Conservation (phyloP, 2,888 invertebrate genomes). For the Drosophila suboccidentalis region DNA sequence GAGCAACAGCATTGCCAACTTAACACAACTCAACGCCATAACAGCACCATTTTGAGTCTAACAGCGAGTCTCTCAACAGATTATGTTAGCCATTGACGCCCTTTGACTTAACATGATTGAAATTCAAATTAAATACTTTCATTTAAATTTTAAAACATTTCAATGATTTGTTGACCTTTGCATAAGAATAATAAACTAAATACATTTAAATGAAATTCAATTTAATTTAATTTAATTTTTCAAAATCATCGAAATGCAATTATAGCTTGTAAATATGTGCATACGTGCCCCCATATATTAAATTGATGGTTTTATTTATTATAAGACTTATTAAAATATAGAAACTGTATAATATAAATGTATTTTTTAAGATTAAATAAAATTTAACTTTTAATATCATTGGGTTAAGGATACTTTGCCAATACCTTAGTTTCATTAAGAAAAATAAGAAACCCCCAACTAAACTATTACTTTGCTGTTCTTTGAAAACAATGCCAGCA, state of each 20-base stretch:
- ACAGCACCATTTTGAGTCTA: conserved; percentile 37
- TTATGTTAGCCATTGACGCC: neutral
- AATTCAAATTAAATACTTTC: neutral
- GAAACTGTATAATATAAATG: too few species aligned
- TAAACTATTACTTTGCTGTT: neutral
- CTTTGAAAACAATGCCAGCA: neutral
- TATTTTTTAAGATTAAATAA: too few species aligned
- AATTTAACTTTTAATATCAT: too few species aligned
- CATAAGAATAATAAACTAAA: too few species aligned
- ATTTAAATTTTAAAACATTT: neutral
- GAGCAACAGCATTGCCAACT: conserved; percentile 11
- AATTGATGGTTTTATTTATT: too few species aligned
- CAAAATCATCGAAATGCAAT: too few species aligned
- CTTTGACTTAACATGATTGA: neutral
- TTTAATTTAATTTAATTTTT: neutral
- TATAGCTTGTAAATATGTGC: too few species aligned
- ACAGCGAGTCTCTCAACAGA: conserved; percentile 13
- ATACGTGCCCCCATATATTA: too few species aligned
- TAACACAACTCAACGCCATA: conserved; percentile 12
- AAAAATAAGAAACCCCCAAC: neutral
- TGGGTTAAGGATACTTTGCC: too few species aligned
- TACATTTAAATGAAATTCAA: neutral
- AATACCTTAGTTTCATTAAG: neutral
- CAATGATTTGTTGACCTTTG: neutral
- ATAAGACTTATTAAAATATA: too few species aligned